These are phyloP conservation scores for Melanotaenia pygmaea DNA, from an alignment of 2,797 vertebrate species.

Conservation along the genomic window DNA sequence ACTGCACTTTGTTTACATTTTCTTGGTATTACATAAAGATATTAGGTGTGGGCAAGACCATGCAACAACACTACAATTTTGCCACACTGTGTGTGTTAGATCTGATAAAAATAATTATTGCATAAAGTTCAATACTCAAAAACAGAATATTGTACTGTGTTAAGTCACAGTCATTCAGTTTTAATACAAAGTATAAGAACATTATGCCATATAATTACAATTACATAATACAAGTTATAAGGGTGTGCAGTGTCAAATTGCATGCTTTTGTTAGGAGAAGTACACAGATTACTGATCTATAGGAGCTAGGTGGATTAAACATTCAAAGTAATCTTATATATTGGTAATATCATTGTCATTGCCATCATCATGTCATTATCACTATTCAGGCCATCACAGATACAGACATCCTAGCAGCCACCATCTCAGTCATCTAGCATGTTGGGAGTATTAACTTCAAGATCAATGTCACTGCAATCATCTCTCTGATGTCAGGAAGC, in stretches of 20 bases:
- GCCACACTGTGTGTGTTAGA: not conserved
- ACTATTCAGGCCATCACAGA: conserved; percentile 47
- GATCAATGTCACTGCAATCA: conserved; percentile 58
- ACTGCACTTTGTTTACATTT: too few species aligned
- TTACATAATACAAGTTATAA: not conserved
- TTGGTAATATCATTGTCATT: conserved; percentile 40
- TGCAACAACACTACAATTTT: not conserved
- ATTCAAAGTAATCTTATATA: conserved; percentile 34
- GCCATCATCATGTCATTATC: conserved; percentile 55
- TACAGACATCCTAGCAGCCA: conserved; percentile 40
- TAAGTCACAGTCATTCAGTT: not conserved
- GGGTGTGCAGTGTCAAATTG: not conserved
- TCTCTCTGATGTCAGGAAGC: conserved; percentile 42
- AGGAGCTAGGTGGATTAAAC: conserved; percentile 23
- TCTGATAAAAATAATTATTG: conserved; percentile 4
- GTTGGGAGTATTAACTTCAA: conserved; percentile 55
- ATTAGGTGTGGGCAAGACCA: too few species aligned
- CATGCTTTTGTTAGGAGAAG: conserved; percentile 2
- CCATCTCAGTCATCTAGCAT: conserved; percentile 46
- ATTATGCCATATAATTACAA: not conserved
- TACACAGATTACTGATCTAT: conserved; percentile 21
- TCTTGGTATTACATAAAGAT: too few species aligned
- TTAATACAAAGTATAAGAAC: conserved; percentile 1
- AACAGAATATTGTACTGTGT: not conserved
- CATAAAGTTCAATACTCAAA: not conserved